Evolutionary conservation across 2,888 invertebrate species (phyloP).

Genomic region (Cantharis lateralis): DNA sequence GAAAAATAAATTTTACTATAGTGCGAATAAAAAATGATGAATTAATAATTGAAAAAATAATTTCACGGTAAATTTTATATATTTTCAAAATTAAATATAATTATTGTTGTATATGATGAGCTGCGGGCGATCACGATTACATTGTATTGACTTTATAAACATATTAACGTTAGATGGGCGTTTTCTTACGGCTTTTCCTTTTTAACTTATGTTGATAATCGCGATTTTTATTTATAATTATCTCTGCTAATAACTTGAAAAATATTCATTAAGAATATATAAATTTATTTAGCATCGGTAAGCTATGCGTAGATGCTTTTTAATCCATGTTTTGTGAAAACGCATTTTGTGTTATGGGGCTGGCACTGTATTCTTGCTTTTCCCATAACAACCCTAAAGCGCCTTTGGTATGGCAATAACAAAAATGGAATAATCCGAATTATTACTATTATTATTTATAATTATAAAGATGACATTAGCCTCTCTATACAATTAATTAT

Average conservation of each 20-base stretch:
- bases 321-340: neutral
- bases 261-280: neutral
- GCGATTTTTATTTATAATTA: neutral
- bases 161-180: conserved; percentile 43
- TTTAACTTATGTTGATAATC: neutral
- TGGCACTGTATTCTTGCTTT: neutral
- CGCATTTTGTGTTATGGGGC: neutral
- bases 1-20: neutral
- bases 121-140: conserved; percentile 47
- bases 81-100: conserved; percentile 48
- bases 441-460: neutral
- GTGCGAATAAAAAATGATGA: neutral
- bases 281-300: neutral
- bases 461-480: neutral
- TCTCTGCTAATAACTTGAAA: neutral
- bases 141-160: conserved; percentile 49
- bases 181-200: conserved; percentile 28
- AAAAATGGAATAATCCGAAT: neutral
- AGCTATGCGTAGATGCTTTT: neutral
- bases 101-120: conserved; percentile 37
- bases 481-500: neutral
- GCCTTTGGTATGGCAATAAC: neutral
- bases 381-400: neutral
- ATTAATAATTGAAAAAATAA: conserved; percentile 33
- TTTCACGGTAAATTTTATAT: conserved; percentile 44